Base-by-base conservation (phyloP, 1,140 invertebrate species). In the Luehdorfia chinensis region DNA sequence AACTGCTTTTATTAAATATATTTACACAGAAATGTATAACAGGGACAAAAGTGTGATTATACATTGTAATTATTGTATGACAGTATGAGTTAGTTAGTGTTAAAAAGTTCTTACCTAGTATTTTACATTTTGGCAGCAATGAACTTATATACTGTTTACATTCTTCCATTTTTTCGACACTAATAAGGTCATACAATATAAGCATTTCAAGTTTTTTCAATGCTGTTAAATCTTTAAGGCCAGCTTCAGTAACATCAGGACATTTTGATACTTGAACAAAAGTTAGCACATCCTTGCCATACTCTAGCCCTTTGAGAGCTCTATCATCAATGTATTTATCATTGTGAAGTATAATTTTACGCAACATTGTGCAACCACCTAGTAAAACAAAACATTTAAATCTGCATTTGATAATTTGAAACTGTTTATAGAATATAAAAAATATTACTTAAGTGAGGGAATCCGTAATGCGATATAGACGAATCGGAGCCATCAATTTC, bases 401-500 rank as follows among this genome's bases (percentile, higher is more conserved):
- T n/a, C n/a, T n/a, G 36, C 28, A 46, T 2, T 14, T 27, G 13
- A 9, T 27, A 37, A 44, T 34, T 31, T 39, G 21, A 46, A 37
- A n/a, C n/a, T n/a, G n/a, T n/a, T n/a, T n/a, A n/a, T n/a, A n/a
- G n/a, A n/a, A n/a, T n/a, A n/a, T n/a, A n/a, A n/a, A n/a, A n/a
- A n/a, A n/a, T n/a, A n/a, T 84, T 87, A 94, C 94, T 87, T 74
- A 96, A 91, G 87, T 96, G 90, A 44, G 85, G 69, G 84, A 96
- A 96, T 50, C 95, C 95, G 77, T 92, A 87, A 72, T 92, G 87
- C 84, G 92, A 94, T 50, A 96, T 92, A 36, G 90, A 90, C 19
- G 94, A 92, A 60, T 94, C 88, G 8, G 92, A 90, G 2, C 91
- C 95, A 89, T 95, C 92, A 53, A 96, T 91, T 78, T 91, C 92